Evolutionary conservation across 1,140 invertebrate genomes (phyloP), one percentile per base, ranked within the genome.

Genomic region (Protaetia brevitarsis): DNA sequence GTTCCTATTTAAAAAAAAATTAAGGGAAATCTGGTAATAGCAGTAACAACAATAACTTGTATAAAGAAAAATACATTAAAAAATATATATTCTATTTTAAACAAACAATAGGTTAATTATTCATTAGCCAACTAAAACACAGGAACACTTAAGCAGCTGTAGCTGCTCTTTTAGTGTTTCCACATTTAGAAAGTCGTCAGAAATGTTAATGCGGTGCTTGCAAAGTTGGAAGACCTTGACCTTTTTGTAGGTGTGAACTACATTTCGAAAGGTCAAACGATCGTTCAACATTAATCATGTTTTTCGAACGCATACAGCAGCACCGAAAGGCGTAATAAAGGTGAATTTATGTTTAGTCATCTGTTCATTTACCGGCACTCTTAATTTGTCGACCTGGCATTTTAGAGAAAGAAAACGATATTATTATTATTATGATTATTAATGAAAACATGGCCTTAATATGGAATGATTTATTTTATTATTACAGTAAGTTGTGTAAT

Each of bases 281-380:
- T 51, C n/a, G n/a, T n/a, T 23, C 7, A 51, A 23, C 41, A 51
- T 51, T 51, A 51, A 51, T 51, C 41, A 51, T 19, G 41, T 51
- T 51, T n/a, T n/a, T 23, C 13, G 41, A 23, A 19, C 41, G 19
- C 26, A 51, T 51, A 51, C 41, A 51, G 16, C 34, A 37, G 16
- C 34, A 37, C 21, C 41, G n/a, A 51, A 16, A 51, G 13, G 26
- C n/a, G n/a, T n/a, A 51, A 23, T 23, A 51, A 51, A 51, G 41
- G 41, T 51, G 19, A 51, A 51, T 51, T 51, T 51, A 51, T 51
- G 41, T 51, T 51, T 51, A 51, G 41, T 51, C 41, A 51, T 51
- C 41, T 16, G 19, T 51, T 51, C 7, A 23, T 10, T 19, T 51
- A 23, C n/a, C n/a, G n/a, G n/a, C n/a, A n/a, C 26, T 51, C 41